Evolutionary conservation across 2,888 invertebrate species (phyloP).

Genomic region (Ernsta delagoae): DNA sequence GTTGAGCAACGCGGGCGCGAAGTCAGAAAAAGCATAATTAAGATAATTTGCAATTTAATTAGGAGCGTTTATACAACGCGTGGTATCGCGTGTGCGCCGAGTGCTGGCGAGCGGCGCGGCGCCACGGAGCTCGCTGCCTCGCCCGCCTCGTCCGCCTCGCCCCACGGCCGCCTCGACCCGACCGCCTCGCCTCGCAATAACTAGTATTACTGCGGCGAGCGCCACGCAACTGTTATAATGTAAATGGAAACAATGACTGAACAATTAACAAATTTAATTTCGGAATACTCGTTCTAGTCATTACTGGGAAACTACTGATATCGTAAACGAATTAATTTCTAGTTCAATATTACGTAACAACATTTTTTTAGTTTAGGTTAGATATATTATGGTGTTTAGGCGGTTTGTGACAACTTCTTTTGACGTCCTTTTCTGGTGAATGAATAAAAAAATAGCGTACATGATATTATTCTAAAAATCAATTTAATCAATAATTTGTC

Average conservation of each 20-base stretch:
- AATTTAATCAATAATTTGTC: too few relatives aligned
- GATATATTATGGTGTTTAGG: too few relatives aligned
- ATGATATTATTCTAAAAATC: too few relatives aligned
- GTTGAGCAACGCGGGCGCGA: slow-evolving; percentile 28
- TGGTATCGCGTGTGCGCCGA: slow-evolving; percentile 32
- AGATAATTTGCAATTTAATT: slow-evolving; percentile 47
- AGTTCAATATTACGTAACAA: not conserved
- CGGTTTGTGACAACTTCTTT: too few relatives aligned
- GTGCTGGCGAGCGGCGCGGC: not conserved
- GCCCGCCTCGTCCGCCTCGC: too few relatives aligned
- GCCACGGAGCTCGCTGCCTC: not conserved
- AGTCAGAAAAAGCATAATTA: slow-evolving; percentile 41
- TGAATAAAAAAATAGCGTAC: too few relatives aligned
- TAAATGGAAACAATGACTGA: slow-evolving; percentile 11
- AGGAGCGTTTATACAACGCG: slow-evolving; percentile 40
- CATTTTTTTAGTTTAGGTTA: too few relatives aligned
- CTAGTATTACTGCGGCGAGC: not conserved
- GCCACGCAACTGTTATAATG: slow-evolving; percentile 4
- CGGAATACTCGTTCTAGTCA: not conserved
- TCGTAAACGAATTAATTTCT: not conserved
- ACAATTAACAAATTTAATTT: slow-evolving; percentile 6
- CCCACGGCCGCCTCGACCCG: not conserved
- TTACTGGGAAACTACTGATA: not conserved
- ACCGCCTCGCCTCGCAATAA: not conserved
- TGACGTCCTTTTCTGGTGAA: too few relatives aligned